Evolutionary conservation across 1,140 invertebrate species (phyloP).

Genomic region (Propsilocerus akamusi): DNA sequence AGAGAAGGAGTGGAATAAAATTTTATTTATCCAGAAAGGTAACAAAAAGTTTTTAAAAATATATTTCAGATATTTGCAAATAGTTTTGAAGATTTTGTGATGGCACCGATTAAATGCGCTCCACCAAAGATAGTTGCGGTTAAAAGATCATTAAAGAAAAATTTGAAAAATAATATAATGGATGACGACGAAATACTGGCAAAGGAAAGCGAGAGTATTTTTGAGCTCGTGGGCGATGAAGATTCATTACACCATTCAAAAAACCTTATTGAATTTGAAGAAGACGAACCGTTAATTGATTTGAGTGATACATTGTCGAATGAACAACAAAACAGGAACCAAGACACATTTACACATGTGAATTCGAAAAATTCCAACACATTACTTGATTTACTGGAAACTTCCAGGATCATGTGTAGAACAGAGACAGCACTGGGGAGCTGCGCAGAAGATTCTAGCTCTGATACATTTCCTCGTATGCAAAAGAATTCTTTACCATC

Average conservation of each 20-base stretch:
- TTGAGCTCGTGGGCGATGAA: not conserved
- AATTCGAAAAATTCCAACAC: not conserved
- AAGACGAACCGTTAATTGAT: not conserved
- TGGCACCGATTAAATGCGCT: not conserved
- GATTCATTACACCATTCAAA: not conserved
- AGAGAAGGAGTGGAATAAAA: no score
- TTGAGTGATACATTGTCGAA: not conserved
- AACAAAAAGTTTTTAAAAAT: no score
- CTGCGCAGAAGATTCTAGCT: not conserved
- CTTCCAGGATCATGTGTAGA: not conserved
- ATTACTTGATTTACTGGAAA: constrained; percentile 1
- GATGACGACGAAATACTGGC: not conserved
- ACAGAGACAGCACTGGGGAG: not conserved
- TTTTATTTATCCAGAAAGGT: no score
- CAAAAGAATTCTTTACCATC: not conserved
- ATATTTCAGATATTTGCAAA: no score
- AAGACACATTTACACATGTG: not conserved
- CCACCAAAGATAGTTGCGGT: not conserved
- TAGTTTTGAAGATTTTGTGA: not conserved
- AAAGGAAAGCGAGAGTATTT: no score
- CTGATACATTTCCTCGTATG: not conserved
- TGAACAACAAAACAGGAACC: not conserved
- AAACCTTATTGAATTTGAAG: not conserved
- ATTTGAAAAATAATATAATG: not conserved
- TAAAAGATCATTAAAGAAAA: not conserved